Base-by-base conservation (phyloP, 2,888 invertebrate species). In the Philereme transversata region DNA sequence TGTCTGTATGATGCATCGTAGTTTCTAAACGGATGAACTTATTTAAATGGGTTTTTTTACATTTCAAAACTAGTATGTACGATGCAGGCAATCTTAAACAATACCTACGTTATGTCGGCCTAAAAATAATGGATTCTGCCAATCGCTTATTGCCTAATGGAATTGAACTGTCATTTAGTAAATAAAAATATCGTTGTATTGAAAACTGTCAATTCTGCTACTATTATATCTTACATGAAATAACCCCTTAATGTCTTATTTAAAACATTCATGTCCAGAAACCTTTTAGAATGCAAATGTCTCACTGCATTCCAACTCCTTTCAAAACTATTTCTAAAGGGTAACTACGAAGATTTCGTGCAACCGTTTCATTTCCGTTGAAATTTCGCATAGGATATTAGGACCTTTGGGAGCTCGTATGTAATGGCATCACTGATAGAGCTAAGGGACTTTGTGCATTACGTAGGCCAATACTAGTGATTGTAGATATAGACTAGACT, bases 241-340 rank as follows among this genome's bases (percentile, higher is more conserved):
- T 47, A 72, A 67, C 65, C 70, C 60, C 70, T 75, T 76, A 75
- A 79, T 72, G 75, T 69, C 68, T 73, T 72, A 78, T 84, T 22
- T 22, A 22, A 82, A 83, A 85, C 73, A 84, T 87, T 80, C 78
- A 82, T 82, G 79, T 72, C 74, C 76, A 71, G 76, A 81, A 84
- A 78, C 83, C 82, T 83, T 85, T 87, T 83, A 79, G 79, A 82
- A 90, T 87, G 87, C 87, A 88, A 90, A 90, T 88, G 82, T 82
- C 82, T 77, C 75, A 62, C 73, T 83, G 84, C 85, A 87, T 84
- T 86, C 83, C 84, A 77, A 77, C 79, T 82, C 83, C 78, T 81
- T 87, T 84, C 81, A 86, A 78, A 88, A 84, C 82, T 84, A 86
- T 86, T 87, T 83, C 83, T 82, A 79, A 83, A 83, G 83, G 80